Evolutionary conservation across 2,888 invertebrate genomes (phyloP), one percentile per base, ranked within the genome.

Genomic region (Tachina fera): DNA sequence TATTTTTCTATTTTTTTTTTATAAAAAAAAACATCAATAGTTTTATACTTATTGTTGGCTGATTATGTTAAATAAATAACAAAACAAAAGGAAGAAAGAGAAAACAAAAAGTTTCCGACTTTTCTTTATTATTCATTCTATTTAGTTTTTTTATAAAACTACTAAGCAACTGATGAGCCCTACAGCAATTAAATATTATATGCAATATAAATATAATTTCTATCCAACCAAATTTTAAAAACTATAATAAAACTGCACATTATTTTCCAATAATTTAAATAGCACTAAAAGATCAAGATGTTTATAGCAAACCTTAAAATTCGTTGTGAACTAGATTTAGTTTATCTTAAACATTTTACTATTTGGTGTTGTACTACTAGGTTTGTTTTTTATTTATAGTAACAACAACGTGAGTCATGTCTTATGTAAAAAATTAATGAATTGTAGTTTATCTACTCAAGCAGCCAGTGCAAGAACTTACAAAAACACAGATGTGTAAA

Each of bases 351-450:
- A 43, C 14, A 61, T 58, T 71, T 51, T 76, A 8, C 13, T 63
- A 16, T 70, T 81, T 58, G 47, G 22, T 56, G 6, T 31, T 31
- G 31, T 6, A 31, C 31, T 31, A 31, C 6, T 31, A 65, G 49
- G 49, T 71, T n/a, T 56, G 63, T 45, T 51, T 83, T 83, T 71
- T 58, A 60, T 67, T 72, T 80, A 43, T 67, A 77, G 49, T 51
- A n/a, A 53, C 72, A 60, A 60, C 31, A 74, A 49, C 75, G 65
- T 75, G 84, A 80, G 41, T 81, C 80, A 84, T 84, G 84, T 84
- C 71, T 68, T 53, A 63, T 77, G 80, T 68, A 72, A 84, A 84
- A 80, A 84, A 84, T 81, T 84, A 84, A 84, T 81, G 84, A 77
- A 74, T 56, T 84, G 80, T 74, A 84, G 81, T 84, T 81, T 81